These are phyloP conservation scores for Alosa sapidissima DNA, from an alignment of 2,797 vertebrate species.

Conservation along the genomic window DNA sequence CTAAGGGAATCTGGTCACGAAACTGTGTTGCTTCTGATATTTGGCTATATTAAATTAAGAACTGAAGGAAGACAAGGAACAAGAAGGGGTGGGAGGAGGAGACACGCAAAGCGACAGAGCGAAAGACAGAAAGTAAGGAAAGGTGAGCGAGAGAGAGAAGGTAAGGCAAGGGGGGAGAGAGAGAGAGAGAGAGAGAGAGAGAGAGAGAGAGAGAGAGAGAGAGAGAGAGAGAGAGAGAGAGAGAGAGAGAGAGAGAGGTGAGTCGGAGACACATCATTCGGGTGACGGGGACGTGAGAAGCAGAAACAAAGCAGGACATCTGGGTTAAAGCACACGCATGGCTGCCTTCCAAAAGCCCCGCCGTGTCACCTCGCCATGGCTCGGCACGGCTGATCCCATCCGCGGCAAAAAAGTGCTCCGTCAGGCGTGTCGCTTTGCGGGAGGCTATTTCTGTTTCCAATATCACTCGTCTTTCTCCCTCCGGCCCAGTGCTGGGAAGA, in stretches of 20 bases:
- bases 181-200: slow-evolving; percentile 40
- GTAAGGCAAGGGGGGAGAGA: neutral
- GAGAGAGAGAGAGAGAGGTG: slow-evolving; percentile 34
- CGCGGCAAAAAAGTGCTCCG: slow-evolving; percentile 55
- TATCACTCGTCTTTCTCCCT: slow-evolving; percentile 26
- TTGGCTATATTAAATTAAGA: neutral
- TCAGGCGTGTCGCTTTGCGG: slow-evolving; percentile 48
- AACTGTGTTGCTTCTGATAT: neutral
- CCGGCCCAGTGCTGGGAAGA: neutral
- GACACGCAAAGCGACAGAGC: slow-evolving; percentile 41
- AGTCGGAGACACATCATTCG: slow-evolving; percentile 46
- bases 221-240: slow-evolving; percentile 35
- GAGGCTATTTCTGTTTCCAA: slow-evolving; percentile 58
- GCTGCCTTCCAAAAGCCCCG: slow-evolving; percentile 68
- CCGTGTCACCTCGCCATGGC: slow-evolving; percentile 44
- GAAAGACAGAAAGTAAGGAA: slow-evolving; percentile 38
- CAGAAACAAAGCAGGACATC: slow-evolving; percentile 68
- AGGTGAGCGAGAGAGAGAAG: slow-evolving; percentile 37
- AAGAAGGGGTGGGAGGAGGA: neutral
- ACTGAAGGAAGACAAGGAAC: neutral
- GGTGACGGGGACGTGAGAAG: slow-evolving; percentile 49
- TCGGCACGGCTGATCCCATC: neutral
- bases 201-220: slow-evolving; percentile 36
- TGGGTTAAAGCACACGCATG: slow-evolving; percentile 69
- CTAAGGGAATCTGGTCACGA: neutral